Evolutionary conservation across 2,113 vertebrate species (phyloP).

Genomic region (Petaurus breviceps): DNA sequence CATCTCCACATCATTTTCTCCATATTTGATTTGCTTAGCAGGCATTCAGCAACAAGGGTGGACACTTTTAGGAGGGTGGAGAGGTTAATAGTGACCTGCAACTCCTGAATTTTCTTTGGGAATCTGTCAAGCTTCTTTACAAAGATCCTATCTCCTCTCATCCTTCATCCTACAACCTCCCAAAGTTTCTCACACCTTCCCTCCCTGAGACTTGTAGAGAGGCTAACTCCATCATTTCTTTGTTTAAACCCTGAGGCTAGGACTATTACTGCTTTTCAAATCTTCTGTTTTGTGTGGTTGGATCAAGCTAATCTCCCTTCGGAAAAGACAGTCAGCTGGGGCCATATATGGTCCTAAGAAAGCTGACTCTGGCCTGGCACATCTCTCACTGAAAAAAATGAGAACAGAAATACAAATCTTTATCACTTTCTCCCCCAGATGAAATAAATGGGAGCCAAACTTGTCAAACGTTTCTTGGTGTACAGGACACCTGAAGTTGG

Average conservation of each 20-base stretch:
- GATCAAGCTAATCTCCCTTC: background rate
- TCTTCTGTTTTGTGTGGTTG: background rate
- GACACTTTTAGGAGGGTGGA: background rate
- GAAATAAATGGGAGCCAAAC: conserved; percentile 2
- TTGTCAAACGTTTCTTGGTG: background rate
- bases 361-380: background rate
- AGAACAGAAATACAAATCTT: conserved; percentile 11
- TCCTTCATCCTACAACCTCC: background rate
- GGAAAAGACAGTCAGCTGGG: background rate
- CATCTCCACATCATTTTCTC: background rate
- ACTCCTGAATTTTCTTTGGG: background rate
- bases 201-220: background rate
- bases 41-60: background rate
- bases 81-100: background rate
- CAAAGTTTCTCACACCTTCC: background rate
- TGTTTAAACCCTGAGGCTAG: background rate
- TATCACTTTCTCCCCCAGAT: background rate
- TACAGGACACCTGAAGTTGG: background rate
- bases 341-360: background rate
- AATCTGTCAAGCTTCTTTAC: background rate
- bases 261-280: background rate
- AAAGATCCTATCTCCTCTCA: background rate
- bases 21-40: background rate
- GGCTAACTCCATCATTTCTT: background rate
- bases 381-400: background rate